These are phyloP conservation scores for Maniola jurtina DNA, from an alignment of 1,140 invertebrate genomes.

Conservation along the genomic window DNA sequence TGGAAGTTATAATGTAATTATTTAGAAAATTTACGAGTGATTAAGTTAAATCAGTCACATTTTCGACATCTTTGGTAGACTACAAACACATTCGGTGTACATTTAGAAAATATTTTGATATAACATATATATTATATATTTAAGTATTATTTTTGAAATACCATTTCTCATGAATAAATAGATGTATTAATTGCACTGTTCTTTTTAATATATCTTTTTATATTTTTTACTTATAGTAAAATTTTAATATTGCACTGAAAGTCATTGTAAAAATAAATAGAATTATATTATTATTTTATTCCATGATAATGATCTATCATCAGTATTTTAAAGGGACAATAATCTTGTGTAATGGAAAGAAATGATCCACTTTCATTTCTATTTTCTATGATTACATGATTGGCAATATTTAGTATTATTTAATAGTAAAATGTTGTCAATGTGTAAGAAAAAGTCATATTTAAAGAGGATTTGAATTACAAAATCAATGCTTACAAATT, in stretches of 20 bases:
- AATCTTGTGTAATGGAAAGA: neutral
- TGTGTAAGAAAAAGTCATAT: conserved; percentile 1
- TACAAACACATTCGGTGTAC: conserved; percentile 42
- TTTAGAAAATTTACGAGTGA: conserved; percentile 46
- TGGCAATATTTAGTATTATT: neutral
- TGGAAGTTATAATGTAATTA: conserved; percentile 52
- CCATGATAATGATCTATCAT: conserved; percentile 24
- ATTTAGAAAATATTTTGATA: conserved; percentile 39
- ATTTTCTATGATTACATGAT: conserved; percentile 10
- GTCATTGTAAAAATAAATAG: conserved; percentile 53
- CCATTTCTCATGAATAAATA: conserved; percentile 40
- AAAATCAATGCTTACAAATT: conserved; percentile 7
- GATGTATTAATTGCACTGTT: conserved; percentile 65
- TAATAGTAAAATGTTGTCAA: conserved; percentile 8
- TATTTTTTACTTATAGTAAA: conserved; percentile 74
- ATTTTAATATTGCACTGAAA: conserved; percentile 74
- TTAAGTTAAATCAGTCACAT: conserved; percentile 54
- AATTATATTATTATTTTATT: conserved; percentile 32
- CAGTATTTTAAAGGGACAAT: conserved; percentile 16
- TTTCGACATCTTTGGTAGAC: conserved; percentile 65
- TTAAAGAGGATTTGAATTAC: conserved; percentile 1
- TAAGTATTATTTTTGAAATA: conserved; percentile 45
- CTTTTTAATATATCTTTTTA: conserved; percentile 53
- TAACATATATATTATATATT: conserved; percentile 34
- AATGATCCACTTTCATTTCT: neutral